Evolutionary conservation across 2,888 invertebrate species (phyloP), one percentile per base, ranked within the genome.

Genomic region (Proisotoma minuta): DNA sequence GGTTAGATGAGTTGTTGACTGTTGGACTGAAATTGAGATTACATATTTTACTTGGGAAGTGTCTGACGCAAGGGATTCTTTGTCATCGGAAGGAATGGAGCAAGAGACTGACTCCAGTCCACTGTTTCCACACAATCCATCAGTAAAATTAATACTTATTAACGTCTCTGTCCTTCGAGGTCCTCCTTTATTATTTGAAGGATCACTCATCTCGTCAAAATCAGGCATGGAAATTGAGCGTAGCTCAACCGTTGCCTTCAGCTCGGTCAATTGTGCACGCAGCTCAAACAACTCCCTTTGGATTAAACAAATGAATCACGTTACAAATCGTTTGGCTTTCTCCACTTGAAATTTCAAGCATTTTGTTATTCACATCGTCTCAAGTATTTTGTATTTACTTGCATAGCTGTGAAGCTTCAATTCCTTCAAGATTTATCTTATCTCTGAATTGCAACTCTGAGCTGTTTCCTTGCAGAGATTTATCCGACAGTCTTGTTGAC

Each of bases 391-490:
- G 47, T 20, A 59, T 71, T 72, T 66, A 75, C 75, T 75, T 75
- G 70, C 75, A 74, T 28, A 76, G 70, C 63, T 75, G 75, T 27
- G 73, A 74, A 26, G 74, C 75, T 56, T 76, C 76, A 4, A 75
- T 75, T 23, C 73, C 73, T 60, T 75, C 76, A 18, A 75, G 58
- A 29, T 73, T 70, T 24, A 73, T 59, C 62, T 74, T 74, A 62
- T 75, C 75, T 34, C 68, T 69, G 53, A 74, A 68, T 52, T 75
- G 72, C 47, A 74, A 72, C 50, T 76, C 75, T 12, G 61, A 61
- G 2, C n/a, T n/a, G 62, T 54, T 52, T 70, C 63, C 15, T 59
- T 28, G 48, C 53, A 49, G 43, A 8, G 63, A 63, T n/a, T n/a
- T n/a, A n/a, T n/a, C n/a, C n/a, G n/a, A n/a, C n/a, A n/a, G n/a